These are phyloP conservation scores for Stegophylla sp. DNA, from an alignment of 2,888 invertebrate genomes.

Conservation along the genomic window DNA sequence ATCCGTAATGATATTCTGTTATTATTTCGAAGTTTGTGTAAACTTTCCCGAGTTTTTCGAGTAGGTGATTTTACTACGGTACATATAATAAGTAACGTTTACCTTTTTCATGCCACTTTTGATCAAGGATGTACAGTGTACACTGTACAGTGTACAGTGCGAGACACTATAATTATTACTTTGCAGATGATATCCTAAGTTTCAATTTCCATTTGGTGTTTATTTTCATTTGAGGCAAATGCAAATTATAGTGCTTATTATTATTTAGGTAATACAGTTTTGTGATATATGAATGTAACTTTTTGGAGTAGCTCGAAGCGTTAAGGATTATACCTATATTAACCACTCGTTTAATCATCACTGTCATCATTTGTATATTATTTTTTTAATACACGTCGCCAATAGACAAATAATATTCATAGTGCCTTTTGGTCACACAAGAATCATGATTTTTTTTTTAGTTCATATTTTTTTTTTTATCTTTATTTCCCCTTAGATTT, in stretches of 20 bases:
- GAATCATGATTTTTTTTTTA: constrained; percentile 2
- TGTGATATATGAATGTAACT: constrained; percentile 33
- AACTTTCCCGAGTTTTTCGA: too few species aligned
- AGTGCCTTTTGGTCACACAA: not conserved
- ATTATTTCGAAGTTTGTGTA: not conserved
- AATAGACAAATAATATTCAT: not conserved
- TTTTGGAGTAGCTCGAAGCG: not conserved
- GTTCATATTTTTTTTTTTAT: not conserved
- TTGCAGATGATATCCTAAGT: not conserved
- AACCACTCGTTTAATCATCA: constrained; percentile 27
- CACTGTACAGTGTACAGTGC: too few species aligned
- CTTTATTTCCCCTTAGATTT: not conserved
- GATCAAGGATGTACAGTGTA: too few species aligned
- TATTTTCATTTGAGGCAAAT: not conserved
- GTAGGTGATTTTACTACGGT: too few species aligned
- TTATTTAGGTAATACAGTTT: not conserved
- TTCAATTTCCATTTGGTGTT: not conserved
- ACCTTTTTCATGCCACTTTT: too few species aligned
- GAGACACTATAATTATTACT: too few species aligned
- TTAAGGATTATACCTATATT: not conserved
- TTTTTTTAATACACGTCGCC: constrained; percentile 20
- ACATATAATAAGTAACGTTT: too few species aligned
- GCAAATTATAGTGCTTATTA: not conserved
- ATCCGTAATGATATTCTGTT: not conserved
- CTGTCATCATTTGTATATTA: constrained; percentile 25